Conservation (phyloP, 2,888 invertebrate genomes). For the Drosophila paranaensis region DNA sequence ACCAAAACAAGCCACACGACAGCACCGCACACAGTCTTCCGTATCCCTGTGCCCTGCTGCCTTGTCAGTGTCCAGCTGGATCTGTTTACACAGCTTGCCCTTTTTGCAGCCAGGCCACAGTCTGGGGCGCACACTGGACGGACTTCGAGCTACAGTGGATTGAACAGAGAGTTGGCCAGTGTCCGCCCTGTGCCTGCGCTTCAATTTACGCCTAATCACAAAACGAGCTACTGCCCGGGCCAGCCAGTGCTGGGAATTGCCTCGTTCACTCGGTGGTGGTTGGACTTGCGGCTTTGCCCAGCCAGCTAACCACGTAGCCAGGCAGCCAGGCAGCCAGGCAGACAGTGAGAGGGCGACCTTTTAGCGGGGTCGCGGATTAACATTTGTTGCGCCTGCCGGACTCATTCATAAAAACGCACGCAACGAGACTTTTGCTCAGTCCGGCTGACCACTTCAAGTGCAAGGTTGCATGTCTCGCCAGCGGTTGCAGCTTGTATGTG, state of each 20-base stretch:
- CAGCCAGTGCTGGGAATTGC: constrained; percentile 29
- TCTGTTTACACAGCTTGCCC: constrained; percentile 75
- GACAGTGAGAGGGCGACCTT: constrained; percentile 52
- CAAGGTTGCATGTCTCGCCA: constrained; percentile 42
- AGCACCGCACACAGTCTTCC: constrained; percentile 27
- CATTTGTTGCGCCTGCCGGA: constrained; percentile 66
- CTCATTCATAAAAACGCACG: constrained; percentile 78
- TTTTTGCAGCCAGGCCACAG: constrained; percentile 50
- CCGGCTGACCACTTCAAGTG: constrained; percentile 45
- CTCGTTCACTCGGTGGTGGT: constrained; percentile 19
- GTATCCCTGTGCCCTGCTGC: background rate
- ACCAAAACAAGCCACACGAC: constrained; percentile 47
- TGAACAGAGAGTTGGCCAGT: constrained; percentile 8
- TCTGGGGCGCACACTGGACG: constrained; percentile 11
- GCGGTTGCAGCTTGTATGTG: constrained; percentile 59
- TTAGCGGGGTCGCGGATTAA: constrained; percentile 69
- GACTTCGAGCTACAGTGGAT: constrained; percentile 1
- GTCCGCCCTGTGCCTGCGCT: constrained; percentile 47
- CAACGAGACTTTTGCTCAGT: constrained; percentile 43
- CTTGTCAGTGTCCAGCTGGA: constrained; percentile 62
- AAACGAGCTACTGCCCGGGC: constrained; percentile 26
- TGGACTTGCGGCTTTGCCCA: constrained; percentile 28
- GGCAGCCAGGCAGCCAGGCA: constrained; percentile 17
- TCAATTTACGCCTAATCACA: constrained; percentile 64
- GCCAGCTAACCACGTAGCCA: constrained; percentile 12